A percentile compares a stretch with the other conserved stretches of the same genome.
phyloP scores from a whole-genome alignment of 1,140 invertebrate species.

The Hyposmocoma kahamanoa region DNA sequence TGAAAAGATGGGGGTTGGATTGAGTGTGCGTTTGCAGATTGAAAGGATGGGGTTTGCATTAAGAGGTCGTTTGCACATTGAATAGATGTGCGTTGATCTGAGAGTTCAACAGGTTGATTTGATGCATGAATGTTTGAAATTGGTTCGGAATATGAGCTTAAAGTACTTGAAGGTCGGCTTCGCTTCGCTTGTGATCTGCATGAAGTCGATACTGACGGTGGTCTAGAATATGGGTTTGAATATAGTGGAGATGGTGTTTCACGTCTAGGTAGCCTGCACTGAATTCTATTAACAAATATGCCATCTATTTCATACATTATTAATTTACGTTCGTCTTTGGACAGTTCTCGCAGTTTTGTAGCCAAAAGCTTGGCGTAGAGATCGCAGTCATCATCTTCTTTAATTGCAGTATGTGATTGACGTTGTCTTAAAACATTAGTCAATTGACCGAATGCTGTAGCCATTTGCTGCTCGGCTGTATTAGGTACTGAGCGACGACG shows the following conservation, averaged over 20 bases:
- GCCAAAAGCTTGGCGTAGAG: constrained; percentile 21
- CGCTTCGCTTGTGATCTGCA: no score
- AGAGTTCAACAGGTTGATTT: no score
- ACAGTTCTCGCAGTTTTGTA: constrained; percentile 18
- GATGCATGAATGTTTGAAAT: no score
- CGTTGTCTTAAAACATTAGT: constrained; percentile 17
- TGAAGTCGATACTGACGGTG: constrained; percentile 12
- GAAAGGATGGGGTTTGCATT: no score
- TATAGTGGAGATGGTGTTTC: constrained; percentile 20
- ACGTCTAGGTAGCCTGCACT: constrained; percentile 15
- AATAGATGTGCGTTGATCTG: no score
- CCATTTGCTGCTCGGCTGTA: constrained; percentile 22
- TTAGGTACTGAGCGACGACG: constrained; percentile 21
- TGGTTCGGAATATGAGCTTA: no score
- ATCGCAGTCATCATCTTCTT: constrained; percentile 28
- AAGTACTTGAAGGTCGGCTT: no score
- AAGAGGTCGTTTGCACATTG: no score
- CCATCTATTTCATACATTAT: constrained; percentile 22
- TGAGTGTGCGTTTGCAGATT: no score
- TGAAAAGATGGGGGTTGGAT: no score
- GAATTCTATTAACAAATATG: constrained; percentile 22
- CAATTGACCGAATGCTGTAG: constrained; percentile 16
- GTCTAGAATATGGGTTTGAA: constrained; percentile 19
- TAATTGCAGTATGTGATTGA: constrained; percentile 1
- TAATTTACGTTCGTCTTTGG: constrained; percentile 12